phyloP scores from a whole-genome alignment of 2,797 vertebrate species.

The Karalla daura region DNA sequence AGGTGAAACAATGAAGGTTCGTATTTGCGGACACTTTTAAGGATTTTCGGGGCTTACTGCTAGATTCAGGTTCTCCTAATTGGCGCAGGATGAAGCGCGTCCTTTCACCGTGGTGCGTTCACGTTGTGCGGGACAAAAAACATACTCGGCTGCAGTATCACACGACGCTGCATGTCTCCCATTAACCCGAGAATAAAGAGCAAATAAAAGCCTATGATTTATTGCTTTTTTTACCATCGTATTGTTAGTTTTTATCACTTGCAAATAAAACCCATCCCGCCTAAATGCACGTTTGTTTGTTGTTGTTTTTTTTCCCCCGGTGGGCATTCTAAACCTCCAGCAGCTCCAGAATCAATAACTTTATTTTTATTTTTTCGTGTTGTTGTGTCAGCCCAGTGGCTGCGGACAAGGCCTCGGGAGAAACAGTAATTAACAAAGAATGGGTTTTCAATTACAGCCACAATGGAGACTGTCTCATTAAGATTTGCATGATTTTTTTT shows the following conservation, averaged over 20 bases:
- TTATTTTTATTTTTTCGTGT: conserved; percentile 39
- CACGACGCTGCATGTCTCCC: conserved; percentile 17
- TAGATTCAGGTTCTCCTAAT: conserved; percentile 39
- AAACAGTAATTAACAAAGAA: conserved; percentile 84
- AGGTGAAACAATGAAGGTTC: background rate
- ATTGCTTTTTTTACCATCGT: conserved; percentile 20
- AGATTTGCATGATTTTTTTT: conserved; percentile 85
- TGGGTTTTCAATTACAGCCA: conserved; percentile 84
- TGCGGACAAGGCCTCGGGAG: conserved; percentile 79
- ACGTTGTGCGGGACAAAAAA: conserved; percentile 38
- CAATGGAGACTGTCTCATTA: conserved; percentile 86
- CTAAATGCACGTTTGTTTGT: no score
- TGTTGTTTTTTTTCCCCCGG: no score
- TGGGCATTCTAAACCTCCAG: conserved; percentile 60
- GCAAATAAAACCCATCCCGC: background rate
- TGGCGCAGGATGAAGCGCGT: conserved; percentile 36
- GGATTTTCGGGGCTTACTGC: no score
- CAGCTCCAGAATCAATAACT: conserved; percentile 76
- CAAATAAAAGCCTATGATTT: conserved; percentile 23
- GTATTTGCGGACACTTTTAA: conserved; percentile 42
- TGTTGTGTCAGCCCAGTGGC: conserved; percentile 83
- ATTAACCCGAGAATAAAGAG: conserved; percentile 19
- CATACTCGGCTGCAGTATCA: conserved; percentile 39
- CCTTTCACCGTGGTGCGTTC: no score
- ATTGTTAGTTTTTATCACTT: background rate